These are phyloP conservation scores for Melitaea cinxia DNA, from an alignment of 1,140 invertebrate species.

Conservation along the genomic window DNA sequence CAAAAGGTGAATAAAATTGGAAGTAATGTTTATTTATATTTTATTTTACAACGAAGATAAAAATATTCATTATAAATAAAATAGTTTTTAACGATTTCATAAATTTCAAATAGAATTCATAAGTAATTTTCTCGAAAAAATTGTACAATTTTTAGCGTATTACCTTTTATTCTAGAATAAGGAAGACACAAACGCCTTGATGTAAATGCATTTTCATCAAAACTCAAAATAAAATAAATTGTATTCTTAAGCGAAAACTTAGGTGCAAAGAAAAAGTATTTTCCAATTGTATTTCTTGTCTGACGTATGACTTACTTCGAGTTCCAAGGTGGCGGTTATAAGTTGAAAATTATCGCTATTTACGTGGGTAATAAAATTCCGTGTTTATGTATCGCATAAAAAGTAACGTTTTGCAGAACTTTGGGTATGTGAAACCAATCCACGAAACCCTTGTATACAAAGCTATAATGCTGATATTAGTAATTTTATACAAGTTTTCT, in stretches of 20 bases:
- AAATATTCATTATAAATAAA: no score
- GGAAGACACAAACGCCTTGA: slow-evolving; percentile 1
- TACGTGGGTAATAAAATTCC: slow-evolving; percentile 15
- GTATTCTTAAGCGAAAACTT: slow-evolving; percentile 23
- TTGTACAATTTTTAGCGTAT: not conserved
- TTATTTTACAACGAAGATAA: no score
- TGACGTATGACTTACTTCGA: slow-evolving; percentile 27
- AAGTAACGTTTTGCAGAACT: not conserved
- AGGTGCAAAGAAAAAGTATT: slow-evolving; percentile 26
- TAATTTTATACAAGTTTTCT: no score
- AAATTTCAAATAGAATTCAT: not conserved
- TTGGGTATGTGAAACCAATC: no score
- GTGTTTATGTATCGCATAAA: not conserved
- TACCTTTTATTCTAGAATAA: slow-evolving; percentile 6
- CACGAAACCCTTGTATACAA: no score
- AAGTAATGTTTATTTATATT: no score
- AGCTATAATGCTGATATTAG: not conserved
- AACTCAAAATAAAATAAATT: slow-evolving; percentile 24
- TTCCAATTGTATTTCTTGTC: slow-evolving; percentile 22
- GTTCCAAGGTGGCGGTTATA: not conserved
- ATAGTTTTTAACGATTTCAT: not conserved
- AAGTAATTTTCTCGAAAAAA: slow-evolving; percentile 4
- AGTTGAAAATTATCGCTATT: slow-evolving; percentile 2
- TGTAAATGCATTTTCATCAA: slow-evolving; percentile 27
- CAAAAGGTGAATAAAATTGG: no score